Percentiles rank a stretch among this genome's conserved stretches.
Conservation (phyloP, 2,113 vertebrate genomes). For the Ictidomys tridecemlineatus region DNA sequence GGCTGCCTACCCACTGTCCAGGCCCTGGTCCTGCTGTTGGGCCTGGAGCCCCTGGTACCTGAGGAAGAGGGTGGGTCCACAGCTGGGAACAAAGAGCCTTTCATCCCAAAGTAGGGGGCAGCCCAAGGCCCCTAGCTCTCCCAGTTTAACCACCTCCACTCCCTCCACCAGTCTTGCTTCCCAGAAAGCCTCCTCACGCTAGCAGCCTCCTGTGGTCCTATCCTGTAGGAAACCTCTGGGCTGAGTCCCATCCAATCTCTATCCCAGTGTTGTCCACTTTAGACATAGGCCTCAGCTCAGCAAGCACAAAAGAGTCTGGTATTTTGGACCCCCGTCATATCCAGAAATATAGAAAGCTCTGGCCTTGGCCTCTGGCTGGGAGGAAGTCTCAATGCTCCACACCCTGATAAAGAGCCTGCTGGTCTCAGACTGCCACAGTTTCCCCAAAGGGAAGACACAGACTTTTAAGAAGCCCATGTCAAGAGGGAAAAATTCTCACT, state of each 20-base stretch:
- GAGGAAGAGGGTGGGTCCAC: constrained; percentile 24
- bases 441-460: background rate
- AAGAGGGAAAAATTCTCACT: background rate
- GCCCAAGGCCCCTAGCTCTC: background rate
- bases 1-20: background rate
- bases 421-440: background rate
- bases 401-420: background rate
- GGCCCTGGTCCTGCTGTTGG: background rate
- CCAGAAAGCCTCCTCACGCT: background rate
- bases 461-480: background rate
- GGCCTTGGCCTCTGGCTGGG: background rate
- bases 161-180: background rate
- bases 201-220: background rate
- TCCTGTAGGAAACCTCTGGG: background rate
- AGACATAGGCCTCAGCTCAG: background rate
- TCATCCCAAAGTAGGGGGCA: background rate
- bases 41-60: constrained; percentile 35
- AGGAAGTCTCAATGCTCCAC: background rate
- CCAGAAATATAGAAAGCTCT: background rate
- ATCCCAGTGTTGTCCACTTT: background rate
- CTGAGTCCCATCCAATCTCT: background rate
- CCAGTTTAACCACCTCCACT: background rate
- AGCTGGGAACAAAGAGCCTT: constrained; percentile 65
- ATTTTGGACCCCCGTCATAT: background rate
- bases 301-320: background rate